A percentile compares a stretch with the other conserved stretches of the same genome.
Conservation (phyloP, 2,888 invertebrate genomes). For the Patella pellucida region DNA sequence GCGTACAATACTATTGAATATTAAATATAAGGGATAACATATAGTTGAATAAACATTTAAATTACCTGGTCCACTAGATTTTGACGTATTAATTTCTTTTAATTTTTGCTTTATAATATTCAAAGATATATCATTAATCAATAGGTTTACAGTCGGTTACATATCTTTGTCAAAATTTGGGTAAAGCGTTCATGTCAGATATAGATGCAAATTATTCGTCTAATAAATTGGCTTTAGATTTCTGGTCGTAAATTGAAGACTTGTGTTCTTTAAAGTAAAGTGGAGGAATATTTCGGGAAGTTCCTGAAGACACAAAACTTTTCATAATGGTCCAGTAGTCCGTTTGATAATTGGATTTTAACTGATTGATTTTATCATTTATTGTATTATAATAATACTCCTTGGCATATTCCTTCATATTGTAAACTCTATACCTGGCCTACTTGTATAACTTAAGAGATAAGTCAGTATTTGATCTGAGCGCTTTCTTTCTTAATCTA, state of each 20-base stretch:
- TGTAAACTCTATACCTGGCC: neutral
- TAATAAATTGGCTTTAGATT: neutral
- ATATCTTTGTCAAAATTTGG: neutral
- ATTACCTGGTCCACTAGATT: neutral
- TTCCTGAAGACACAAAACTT: neutral
- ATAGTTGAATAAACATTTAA: neutral
- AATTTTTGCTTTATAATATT: neutral
- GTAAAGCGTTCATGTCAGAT: neutral
- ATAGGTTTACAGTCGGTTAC: no score
- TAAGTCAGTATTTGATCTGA: neutral
- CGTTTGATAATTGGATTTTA: neutral
- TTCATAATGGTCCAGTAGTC: constrained; percentile 5
- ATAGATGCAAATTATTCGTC: neutral
- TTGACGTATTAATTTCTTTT: neutral
- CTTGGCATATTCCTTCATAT: constrained; percentile 3
- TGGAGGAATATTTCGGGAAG: neutral
- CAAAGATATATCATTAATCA: no score
- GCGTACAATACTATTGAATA: neutral
- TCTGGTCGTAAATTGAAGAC: neutral
- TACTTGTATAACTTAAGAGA: neutral
- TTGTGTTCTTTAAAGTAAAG: neutral
- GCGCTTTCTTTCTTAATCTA: neutral
- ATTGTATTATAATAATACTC: neutral
- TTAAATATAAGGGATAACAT: no score
- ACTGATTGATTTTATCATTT: constrained; percentile 1